Percentiles rank a stretch among this genome's conserved stretches.
phyloP scores from a whole-genome alignment of 2,113 vertebrate species.

The Aptenodytes patagonicus region DNA sequence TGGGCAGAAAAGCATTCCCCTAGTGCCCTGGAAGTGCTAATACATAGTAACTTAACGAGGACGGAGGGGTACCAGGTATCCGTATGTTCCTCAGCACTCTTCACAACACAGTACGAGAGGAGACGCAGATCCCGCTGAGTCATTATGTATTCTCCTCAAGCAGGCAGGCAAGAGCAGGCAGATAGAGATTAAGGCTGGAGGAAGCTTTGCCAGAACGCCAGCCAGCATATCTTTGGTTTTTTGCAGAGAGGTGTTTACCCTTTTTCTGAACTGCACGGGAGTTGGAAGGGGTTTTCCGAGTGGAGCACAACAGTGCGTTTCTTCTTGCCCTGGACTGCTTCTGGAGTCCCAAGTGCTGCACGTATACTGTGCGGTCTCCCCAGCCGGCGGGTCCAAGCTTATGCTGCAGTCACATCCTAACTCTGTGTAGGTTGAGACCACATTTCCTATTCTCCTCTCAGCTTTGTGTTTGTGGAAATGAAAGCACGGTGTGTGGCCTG shows the following conservation, averaged over 20 bases:
- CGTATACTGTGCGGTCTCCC: background rate
- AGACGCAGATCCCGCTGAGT: background rate
- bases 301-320: background rate
- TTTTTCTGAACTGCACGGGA: background rate
- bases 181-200: background rate
- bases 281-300: background rate
- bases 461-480: background rate
- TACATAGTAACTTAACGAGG: background rate
- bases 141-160: background rate
- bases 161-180: background rate
- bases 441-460: background rate
- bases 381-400: background rate
- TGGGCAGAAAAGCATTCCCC: background rate
- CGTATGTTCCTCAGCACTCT: background rate
- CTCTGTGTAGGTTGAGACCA: background rate
- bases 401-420: background rate
- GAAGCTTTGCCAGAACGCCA: slow-evolving; percentile 3
- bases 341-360: background rate
- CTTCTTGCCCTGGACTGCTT: background rate
- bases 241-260: background rate
- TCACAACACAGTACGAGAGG: background rate
- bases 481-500: background rate
- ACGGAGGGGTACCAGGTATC: background rate
- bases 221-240: background rate
- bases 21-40: background rate